Conservation (phyloP, 2,113 vertebrate genomes). For the Misgurnus mizolepis region DNA sequence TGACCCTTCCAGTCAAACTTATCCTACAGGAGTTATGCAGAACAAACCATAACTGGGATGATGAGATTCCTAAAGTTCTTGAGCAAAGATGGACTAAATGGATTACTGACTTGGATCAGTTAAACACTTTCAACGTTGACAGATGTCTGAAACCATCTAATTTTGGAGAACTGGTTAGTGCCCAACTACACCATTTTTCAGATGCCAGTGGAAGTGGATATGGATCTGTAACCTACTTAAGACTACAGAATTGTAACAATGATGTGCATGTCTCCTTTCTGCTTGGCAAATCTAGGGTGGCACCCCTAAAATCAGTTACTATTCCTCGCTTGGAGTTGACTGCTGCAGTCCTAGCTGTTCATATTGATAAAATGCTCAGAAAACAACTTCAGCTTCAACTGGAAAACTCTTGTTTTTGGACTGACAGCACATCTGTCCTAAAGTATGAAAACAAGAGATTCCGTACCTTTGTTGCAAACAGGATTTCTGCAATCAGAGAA, state of each 20-base stretch:
- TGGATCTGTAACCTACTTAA: constrained; percentile 17
- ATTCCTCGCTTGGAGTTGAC: constrained; percentile 29
- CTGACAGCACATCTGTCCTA: neutral
- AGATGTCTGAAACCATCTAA: neutral
- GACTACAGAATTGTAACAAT: neutral
- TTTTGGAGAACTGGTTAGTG: neutral
- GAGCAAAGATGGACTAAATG: constrained; percentile 9
- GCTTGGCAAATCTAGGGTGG: constrained; percentile 35
- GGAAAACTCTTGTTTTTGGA: constrained; percentile 4
- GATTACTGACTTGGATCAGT: neutral
- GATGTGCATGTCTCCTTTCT: neutral
- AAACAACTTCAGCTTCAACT: constrained; percentile 3
- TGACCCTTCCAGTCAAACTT: constrained; percentile 24
- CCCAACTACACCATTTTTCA: constrained; percentile 23
- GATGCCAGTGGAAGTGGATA: constrained; percentile 6
- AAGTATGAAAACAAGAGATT: neutral
- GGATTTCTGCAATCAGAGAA: neutral
- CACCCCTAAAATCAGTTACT: constrained; percentile 10
- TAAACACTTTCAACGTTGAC: neutral
- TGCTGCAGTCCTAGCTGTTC: neutral
- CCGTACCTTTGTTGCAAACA: neutral
- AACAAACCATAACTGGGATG: constrained; percentile 11
- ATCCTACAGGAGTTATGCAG: constrained; percentile 34
- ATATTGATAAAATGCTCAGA: constrained; percentile 1
- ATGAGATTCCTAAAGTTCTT: neutral